Evolutionary conservation across 2,888 invertebrate species (phyloP), one percentile per base, ranked within the genome.

Genomic region (Chloroclysta siterata): DNA sequence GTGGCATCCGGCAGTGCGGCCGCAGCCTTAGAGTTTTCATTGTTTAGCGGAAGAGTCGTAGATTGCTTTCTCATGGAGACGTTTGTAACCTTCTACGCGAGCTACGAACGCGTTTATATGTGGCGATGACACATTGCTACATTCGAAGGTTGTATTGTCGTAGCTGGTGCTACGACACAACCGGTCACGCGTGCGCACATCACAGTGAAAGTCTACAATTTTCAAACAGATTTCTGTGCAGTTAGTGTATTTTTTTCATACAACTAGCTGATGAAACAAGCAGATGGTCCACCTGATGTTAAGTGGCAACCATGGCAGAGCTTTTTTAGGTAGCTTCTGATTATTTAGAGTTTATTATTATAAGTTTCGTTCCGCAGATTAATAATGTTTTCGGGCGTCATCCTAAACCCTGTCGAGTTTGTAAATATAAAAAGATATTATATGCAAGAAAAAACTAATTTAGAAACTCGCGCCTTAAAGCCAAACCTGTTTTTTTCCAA

Each of bases 41-140:
- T 61, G 55, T 65, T 39, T 50, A 39, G 15, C 46, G 58, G 29
- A 59, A 53, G 55, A 53, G 56, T 54, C 62, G 44, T 15, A 51
- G 58, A 60, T 65, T 63, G 52, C 54, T 59, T 60, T 56, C 42
- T 52, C 48, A n/a, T 36, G 44, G 46, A n/a, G n/a, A 13, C 51
- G 59, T 55, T 55, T 51, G 56, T 51, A 50, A 51, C 51, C 17
- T 17, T 47, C 54, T 58, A 63, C 63, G 60, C 52, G 60, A 46
- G 57, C 60, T 57, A 65, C 60, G 50, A 60, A 39, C 42, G 51
- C 48, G 53, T 57, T 52, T 36, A 50, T 67, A 61, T 58, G 55
- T 63, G 60, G 56, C 53, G 48, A 50, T 50, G 53, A 61, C 46
- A 48, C 58, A 39, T 60, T 55, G 58, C 65, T 58, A 61, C 51